Conservation (phyloP, 2,888 invertebrate genomes). For the Drosophila niveifrons region DNA sequence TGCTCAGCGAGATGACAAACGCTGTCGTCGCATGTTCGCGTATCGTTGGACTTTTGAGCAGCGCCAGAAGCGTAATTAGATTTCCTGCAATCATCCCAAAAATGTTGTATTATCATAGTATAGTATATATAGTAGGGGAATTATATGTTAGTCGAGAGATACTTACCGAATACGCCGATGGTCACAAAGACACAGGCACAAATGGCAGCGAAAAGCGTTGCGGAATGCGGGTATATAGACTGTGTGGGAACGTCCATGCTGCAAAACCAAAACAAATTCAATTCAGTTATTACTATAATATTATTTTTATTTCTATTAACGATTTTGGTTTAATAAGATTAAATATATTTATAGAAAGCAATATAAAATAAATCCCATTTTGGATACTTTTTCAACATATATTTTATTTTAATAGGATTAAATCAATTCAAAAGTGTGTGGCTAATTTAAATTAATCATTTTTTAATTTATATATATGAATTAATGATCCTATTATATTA, state of each 20-base stretch:
- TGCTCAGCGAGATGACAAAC: constrained; percentile 94
- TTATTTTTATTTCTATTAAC: not conserved
- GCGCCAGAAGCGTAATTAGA: constrained; percentile 92
- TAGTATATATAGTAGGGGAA: not conserved
- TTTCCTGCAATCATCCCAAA: constrained; percentile 89
- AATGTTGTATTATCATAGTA: not conserved
- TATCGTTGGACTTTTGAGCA: constrained; percentile 91
- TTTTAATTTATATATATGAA: too few species aligned
- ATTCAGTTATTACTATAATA: not conserved
- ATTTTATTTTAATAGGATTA: too few species aligned
- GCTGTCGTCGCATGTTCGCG: constrained; percentile 94
- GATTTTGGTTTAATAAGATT: too few species aligned
- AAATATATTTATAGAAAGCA: too few species aligned
- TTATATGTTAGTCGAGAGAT: not conserved
- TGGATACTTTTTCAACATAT: too few species aligned
- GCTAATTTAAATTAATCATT: too few species aligned
- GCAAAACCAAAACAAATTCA: constrained; percentile 15
- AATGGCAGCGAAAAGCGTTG: constrained; percentile 91
- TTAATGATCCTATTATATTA: too few species aligned
- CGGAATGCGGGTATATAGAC: constrained; percentile 89
- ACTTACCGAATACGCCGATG: constrained; percentile 92
- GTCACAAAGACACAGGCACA: constrained; percentile 93
- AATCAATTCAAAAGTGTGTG: too few species aligned
- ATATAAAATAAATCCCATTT: too few species aligned
- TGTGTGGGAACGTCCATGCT: constrained; percentile 70